Evolutionary conservation across 2,888 invertebrate genomes (phyloP), one percentile per base, ranked within the genome.

Genomic region (Myopa testacea): DNA sequence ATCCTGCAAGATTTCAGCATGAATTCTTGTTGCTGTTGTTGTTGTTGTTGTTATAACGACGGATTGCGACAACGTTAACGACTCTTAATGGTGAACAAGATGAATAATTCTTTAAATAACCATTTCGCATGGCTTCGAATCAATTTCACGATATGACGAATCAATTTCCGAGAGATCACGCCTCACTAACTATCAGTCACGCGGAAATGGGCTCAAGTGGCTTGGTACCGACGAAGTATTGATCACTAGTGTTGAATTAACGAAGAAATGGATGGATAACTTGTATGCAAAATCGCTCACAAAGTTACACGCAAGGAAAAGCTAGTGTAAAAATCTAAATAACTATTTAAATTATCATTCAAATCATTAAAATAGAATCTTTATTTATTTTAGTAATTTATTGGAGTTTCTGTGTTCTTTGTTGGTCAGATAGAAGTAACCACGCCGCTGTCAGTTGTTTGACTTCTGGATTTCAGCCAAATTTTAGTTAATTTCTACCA

Each of bases 51-150:
- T 45, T n/a, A 19, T 16, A 19, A 16, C 14, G 52, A 26, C 26
- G 4, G 50, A 52, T 4, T 69, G 10, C 34, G 12, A 26, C 58
- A 14, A 26, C 12, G 26, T 26, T 26, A 50, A 6, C n/a, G n/a
- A n/a, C 38, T 19, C 60, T n/a, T 6, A 19, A 12, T 19, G 38
- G 4, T 38, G 14, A 40, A 67, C n/a, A 40, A 67, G 76, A 45
- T 78, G 80, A 81, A 81, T 81, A 81, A 82, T 82, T 79, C 79
- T 80, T 81, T 79, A 81, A 81, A 80, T 78, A 80, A 78, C 77
- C 79, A 79, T 81, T 80, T 79, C 81, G 79, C 78, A 77, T 78
- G 79, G 80, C 79, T 82, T 80, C 80, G 79, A 82, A 80, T 81
- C 80, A 82, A 82, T 82, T 81, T 82, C 80, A 76, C 79, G 34